Evolutionary conservation across 1,140 invertebrate genomes (phyloP).

Genomic region (Pygmarrhopalites habei): DNA sequence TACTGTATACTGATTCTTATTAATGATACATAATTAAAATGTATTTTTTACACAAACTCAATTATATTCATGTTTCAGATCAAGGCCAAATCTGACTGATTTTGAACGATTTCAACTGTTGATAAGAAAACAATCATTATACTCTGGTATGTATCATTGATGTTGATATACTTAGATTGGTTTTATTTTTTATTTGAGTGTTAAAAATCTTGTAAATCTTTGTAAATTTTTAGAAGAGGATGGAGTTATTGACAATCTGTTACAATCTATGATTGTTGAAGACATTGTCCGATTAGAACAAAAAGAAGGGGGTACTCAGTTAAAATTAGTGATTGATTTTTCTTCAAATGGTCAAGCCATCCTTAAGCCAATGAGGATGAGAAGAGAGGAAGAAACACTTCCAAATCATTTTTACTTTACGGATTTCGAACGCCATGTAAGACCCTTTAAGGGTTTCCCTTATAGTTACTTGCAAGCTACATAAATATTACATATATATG

Average conservation of each 20-base stretch:
- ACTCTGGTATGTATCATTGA: no score
- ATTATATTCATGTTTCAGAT: conserved; percentile 11
- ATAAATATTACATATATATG: no score
- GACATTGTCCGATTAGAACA: conserved; percentile 64
- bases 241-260: conserved; percentile 57
- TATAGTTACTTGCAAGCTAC: no score
- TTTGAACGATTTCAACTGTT: conserved; percentile 72
- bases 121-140: conserved; percentile 79
- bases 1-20: neutral
- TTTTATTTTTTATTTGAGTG: neutral
- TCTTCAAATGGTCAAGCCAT: conserved; percentile 82
- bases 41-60: neutral
- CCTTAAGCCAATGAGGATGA: conserved; percentile 93
- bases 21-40: neutral
- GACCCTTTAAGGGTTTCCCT: no score
- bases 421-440: conserved; percentile 76
- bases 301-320: conserved; percentile 93
- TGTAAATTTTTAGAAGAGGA: no score
- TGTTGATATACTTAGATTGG: neutral
- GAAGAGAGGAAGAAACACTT: conserved; percentile 84
- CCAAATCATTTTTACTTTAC: conserved; percentile 99
- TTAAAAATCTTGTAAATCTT: no score
- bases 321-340: conserved; percentile 93
- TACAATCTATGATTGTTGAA: conserved; percentile 44
- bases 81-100: conserved; percentile 32